A percentile compares a stretch with the other conserved stretches of the same genome.
Conservation (phyloP, 2,888 invertebrate genomes). For the Brachypterus glaber region DNA sequence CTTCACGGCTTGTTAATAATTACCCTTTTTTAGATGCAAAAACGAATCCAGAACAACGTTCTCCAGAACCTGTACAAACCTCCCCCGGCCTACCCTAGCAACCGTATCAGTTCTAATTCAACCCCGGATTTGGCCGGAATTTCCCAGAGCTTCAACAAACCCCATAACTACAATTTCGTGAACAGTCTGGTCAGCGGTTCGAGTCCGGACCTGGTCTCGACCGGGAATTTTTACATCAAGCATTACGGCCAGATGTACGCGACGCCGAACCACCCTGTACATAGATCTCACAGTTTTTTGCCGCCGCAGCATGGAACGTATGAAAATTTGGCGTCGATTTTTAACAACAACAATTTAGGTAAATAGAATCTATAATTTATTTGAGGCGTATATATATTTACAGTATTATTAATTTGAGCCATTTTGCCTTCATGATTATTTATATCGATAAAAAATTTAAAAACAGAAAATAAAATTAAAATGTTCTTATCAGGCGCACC, state of each 20-base stretch:
- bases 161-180: constrained; percentile 33
- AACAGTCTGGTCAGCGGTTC: constrained; percentile 58
- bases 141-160: constrained; percentile 45
- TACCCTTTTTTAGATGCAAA: too few species aligned
- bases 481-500: too few species aligned
- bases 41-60: constrained; percentile 44
- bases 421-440: too few species aligned
- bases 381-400: too few species aligned
- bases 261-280: constrained; percentile 34
- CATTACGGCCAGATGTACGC: constrained; percentile 31
- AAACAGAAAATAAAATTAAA: too few species aligned
- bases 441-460: too few species aligned
- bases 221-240: constrained; percentile 52
- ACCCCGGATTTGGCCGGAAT: constrained; percentile 76
- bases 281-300: constrained; percentile 38
- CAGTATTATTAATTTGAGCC: too few species aligned
- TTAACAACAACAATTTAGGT: constrained; percentile 40
- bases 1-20: too few species aligned
- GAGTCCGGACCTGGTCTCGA: constrained; percentile 69
- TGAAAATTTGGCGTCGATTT: constrained; percentile 57
- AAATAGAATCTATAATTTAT: too few species aligned
- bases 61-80: constrained; percentile 67
- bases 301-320: constrained; percentile 55
- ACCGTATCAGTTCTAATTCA: constrained; percentile 68
- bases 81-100: constrained; percentile 75